A percentile compares a stretch with the other conserved stretches of the same genome.
Evolutionary conservation across 2,113 vertebrate genomes (phyloP).

Genomic region (Emydocephalus ijimae): DNA sequence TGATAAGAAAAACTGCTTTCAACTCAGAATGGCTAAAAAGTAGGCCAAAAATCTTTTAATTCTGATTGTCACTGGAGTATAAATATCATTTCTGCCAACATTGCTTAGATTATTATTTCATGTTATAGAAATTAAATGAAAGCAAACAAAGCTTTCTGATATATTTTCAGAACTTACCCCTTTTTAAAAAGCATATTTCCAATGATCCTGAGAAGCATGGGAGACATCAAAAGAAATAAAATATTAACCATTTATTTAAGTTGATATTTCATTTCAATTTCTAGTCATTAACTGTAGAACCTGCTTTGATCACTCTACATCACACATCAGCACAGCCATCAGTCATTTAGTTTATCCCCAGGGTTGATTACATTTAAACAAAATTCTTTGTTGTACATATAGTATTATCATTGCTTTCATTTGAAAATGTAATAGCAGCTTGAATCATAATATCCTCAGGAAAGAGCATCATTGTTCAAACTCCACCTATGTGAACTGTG

Average conservation of each 20-base stretch:
- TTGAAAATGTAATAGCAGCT: slow-evolving; percentile 22
- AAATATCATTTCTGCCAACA: not conserved
- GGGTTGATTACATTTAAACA: slow-evolving; percentile 30
- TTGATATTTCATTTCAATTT: slow-evolving; percentile 17
- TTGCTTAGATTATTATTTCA: not conserved
- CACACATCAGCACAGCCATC: not conserved
- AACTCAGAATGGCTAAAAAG: not conserved
- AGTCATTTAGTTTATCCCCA: slow-evolving; percentile 16
- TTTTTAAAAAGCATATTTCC: not conserved
- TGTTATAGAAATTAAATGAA: not conserved
- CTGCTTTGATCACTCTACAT: slow-evolving; percentile 13
- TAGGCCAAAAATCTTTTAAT: not conserved
- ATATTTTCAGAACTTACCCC: not conserved
- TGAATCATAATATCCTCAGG: slow-evolving; percentile 4
- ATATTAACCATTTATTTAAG: slow-evolving; percentile 14
- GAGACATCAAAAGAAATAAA: slow-evolving; percentile 15
- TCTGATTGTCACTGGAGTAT: not conserved
- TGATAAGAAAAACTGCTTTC: not conserved
- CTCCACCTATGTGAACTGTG: not conserved
- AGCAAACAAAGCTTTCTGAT: not conserved
- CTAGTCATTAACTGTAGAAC: not conserved
- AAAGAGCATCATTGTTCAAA: not conserved
- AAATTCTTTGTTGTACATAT: slow-evolving; percentile 7
- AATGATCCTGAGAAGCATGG: slow-evolving; percentile 7
- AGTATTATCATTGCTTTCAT: not conserved